phyloP scores from a whole-genome alignment of 2,113 vertebrate genomes.

The Gallinago paraguaiae region DNA sequence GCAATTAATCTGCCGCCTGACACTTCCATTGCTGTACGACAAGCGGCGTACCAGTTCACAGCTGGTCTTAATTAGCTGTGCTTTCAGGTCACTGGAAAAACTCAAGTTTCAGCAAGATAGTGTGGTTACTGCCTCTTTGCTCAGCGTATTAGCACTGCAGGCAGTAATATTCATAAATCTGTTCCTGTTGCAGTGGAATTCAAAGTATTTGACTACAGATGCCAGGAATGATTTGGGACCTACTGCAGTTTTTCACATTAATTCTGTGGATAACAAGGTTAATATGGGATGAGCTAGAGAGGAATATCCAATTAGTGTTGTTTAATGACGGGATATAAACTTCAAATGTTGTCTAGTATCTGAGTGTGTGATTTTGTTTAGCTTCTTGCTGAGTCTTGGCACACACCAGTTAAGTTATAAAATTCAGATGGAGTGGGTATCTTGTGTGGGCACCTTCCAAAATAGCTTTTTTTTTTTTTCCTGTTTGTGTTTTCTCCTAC shows the following conservation, averaged over 20 bases:
- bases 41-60: accelerated
- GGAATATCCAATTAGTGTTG: background rate
- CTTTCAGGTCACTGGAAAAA: background rate
- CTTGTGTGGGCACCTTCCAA: background rate
- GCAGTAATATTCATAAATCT: background rate
- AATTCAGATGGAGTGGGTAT: background rate
- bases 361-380: background rate
- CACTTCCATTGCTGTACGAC: background rate
- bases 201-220: background rate
- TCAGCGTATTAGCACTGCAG: accelerated
- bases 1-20: background rate
- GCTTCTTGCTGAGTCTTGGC: background rate
- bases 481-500: background rate
- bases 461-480: background rate
- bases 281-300: background rate
- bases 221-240: background rate
- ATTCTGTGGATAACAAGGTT: background rate
- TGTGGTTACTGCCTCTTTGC: background rate
- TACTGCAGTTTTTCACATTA: background rate
- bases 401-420: background rate
- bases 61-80: background rate
- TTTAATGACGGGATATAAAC: background rate
- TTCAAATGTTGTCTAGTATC: background rate
- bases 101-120: background rate
- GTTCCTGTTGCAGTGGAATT: background rate